Base-by-base conservation (phyloP, 2,888 invertebrate genomes). In the Tridacna crocea region DNA sequence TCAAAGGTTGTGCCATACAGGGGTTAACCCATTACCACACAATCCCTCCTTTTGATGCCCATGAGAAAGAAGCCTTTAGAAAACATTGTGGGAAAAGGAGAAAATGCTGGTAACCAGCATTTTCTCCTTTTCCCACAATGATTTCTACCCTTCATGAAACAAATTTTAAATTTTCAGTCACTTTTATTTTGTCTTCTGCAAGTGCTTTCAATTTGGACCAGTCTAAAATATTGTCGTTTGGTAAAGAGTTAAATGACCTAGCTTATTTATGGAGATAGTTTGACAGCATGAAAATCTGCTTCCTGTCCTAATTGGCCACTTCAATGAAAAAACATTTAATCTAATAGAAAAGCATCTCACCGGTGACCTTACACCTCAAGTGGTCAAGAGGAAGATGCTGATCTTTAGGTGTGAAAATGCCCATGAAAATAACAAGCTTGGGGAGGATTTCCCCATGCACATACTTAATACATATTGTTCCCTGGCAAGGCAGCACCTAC, bases 241-340 rank as follows among this genome's bases (percentile, higher is more conserved):
- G 2, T 19, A 61, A 61, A 61, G 26, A 22, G 61, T 61, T 61
- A 61, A 61, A 61, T 61, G 22, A 61, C 26, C 61, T 24, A 4
- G 61, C n/a, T 61, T 24, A n/a, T 61, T 61, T 19, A 61, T 61
- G 15, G 61, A 24, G 61, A 61, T 24, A 61, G 61, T 61, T 61
- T 61, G 61, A 61, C 61, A 61, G 61, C 26, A 61, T 61, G 61
- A 24, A 61, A 61, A 22, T 61, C 61, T 22, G 24, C 22, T 61
- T 61, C 61, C 61, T 61, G n/a, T 3, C n/a, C 24, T 61, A 61
- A 61, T 61, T 61, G 61, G 61, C 24, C 61, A 61, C 61, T 61
- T 61, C 22, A 61, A 61, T 61, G 61, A 61, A 61, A 61, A 24
- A 17, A 61, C 61, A 24, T 24, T 24, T 61, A 61, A 61, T n/a